Conservation (phyloP, 2,113 vertebrate genomes). For the Setophaga coronata region DNA sequence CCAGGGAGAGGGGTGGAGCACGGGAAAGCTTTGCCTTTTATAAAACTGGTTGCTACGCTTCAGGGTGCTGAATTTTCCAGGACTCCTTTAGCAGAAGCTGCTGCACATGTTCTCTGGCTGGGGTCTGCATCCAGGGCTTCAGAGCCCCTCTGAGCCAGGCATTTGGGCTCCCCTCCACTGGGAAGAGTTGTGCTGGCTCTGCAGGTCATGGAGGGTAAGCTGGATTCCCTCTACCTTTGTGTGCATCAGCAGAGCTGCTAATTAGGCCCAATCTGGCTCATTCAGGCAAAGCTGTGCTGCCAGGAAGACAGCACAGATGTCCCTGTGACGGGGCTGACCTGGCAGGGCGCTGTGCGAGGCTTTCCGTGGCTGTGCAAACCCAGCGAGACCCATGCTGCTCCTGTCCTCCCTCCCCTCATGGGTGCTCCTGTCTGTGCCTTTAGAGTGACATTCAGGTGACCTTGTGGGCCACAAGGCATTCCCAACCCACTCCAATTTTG, state of each 20-base stretch:
- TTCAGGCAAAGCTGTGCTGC: slow-evolving; percentile 54
- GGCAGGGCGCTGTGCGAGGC: slow-evolving; percentile 30
- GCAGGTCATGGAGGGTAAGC: slow-evolving; percentile 63
- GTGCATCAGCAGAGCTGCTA: slow-evolving; percentile 63
- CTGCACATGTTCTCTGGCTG: fast-evolving
- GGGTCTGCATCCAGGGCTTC: not conserved
- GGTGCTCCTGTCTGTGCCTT: not conserved
- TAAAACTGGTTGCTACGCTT: not conserved
- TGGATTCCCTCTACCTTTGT: slow-evolving; percentile 65
- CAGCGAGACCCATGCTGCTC: not conserved
- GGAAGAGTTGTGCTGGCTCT: slow-evolving; percentile 42
- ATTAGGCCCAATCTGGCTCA: slow-evolving; percentile 64
- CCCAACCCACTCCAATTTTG: not conserved
- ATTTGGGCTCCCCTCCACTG: fast-evolving
- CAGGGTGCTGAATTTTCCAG: not conserved
- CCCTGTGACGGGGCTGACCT: slow-evolving; percentile 22
- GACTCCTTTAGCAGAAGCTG: not conserved
- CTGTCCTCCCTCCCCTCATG: not conserved
- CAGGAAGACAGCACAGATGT: slow-evolving; percentile 57
- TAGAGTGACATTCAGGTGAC: not conserved
- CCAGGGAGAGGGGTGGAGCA: not conserved
- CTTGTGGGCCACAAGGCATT: not conserved
- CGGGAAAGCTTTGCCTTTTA: not conserved
- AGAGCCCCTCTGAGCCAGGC: not conserved
- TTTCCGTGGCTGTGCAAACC: not conserved